phyloP scores from a whole-genome alignment of 2,888 invertebrate species.

The Chymomyza fuscimana region DNA sequence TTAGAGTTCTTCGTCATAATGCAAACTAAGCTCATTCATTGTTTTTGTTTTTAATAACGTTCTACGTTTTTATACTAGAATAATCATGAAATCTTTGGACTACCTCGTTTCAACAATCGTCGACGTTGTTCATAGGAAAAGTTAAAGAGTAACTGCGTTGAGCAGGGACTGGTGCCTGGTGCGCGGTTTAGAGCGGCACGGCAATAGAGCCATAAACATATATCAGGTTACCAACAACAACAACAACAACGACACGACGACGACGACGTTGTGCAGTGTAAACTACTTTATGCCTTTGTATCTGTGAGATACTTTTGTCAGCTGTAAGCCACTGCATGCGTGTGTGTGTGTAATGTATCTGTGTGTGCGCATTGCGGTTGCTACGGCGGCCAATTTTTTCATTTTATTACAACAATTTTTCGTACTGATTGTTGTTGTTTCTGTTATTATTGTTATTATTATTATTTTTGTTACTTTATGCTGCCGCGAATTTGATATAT shows the following conservation, averaged over 20 bases:
- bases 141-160: conserved; percentile 68
- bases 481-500: conserved; percentile 38
- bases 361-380: conserved; percentile 55
- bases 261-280: conserved; percentile 47
- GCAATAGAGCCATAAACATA: conserved; percentile 70
- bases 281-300: conserved; percentile 50
- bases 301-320: conserved; percentile 68
- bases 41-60: neutral
- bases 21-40: neutral
- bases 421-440: conserved; percentile 37
- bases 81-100: neutral
- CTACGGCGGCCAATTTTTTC: conserved; percentile 57
- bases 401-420: conserved; percentile 66
- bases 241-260: conserved; percentile 27
- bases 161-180: conserved; percentile 18
- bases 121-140: conserved; percentile 49
- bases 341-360: conserved; percentile 19
- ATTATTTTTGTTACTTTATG: neutral
- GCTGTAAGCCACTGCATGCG: conserved; percentile 36
- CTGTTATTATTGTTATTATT: neutral
- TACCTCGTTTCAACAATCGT: neutral
- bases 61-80: neutral
- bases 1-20: neutral
- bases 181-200: conserved; percentile 48
- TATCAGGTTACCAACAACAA: conserved; percentile 63